phyloP scores from a whole-genome alignment of 2,113 vertebrate genomes.

The Rostratula benghalensis region DNA sequence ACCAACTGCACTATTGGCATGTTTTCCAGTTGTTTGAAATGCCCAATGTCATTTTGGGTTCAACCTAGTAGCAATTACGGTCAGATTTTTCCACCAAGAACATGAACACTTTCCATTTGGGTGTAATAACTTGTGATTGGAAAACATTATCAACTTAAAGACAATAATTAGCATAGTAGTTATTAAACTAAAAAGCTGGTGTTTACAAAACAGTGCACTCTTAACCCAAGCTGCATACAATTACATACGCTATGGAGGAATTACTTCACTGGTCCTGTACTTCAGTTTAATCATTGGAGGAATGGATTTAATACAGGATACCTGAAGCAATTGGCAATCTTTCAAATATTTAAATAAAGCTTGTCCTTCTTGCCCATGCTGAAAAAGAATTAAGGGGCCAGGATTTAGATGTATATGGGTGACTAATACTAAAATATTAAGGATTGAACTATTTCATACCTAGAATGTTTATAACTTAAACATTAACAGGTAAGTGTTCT shows the following conservation, averaged over 20 bases:
- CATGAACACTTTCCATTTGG: neutral
- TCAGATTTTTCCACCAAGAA: neutral
- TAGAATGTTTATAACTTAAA: neutral
- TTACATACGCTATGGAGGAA: neutral
- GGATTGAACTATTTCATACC: neutral
- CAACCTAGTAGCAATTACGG: neutral
- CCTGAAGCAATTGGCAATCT: neutral
- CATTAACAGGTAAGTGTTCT: neutral
- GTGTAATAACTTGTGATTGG: neutral
- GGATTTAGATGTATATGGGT: neutral
- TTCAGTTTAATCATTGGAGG: neutral
- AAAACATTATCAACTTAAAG: neutral
- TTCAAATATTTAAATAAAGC: neutral
- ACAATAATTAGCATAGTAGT: neutral
- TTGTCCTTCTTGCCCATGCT: neutral
- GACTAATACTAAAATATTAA: neutral
- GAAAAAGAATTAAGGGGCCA: neutral
- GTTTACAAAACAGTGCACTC: neutral
- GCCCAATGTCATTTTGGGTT: neutral
- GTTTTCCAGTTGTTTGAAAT: neutral
- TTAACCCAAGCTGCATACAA: neutral
- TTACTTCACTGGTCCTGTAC: neutral
- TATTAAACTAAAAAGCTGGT: neutral
- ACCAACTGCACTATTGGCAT: conserved; percentile 1
- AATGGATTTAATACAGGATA: neutral